Evolutionary conservation across 2,888 invertebrate species (phyloP).

Genomic region (Amitus sp.): DNA sequence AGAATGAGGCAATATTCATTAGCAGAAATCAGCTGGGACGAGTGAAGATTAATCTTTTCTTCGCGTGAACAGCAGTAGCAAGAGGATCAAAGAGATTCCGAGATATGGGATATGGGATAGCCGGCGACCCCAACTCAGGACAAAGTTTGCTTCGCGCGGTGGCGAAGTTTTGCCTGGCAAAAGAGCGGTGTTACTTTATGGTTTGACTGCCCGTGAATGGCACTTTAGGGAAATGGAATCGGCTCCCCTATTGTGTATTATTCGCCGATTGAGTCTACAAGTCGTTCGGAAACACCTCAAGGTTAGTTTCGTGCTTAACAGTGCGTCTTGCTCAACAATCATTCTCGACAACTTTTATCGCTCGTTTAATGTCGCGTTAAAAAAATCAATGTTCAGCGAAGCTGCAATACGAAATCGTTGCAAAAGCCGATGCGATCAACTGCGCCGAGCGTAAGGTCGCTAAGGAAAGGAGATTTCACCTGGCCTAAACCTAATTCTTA

Average conservation of each 20-base stretch:
- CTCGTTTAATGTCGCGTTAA: not conserved
- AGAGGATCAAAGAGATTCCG: not conserved
- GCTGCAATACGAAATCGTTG: not conserved
- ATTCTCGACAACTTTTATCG: slow-evolving; percentile 9
- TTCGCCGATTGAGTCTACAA: slow-evolving; percentile 55
- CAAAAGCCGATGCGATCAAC: not conserved
- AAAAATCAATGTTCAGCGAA: slow-evolving; percentile 32
- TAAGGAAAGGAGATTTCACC: slow-evolving; percentile 7
- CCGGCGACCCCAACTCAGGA: slow-evolving; percentile 15
- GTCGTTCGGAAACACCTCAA: slow-evolving; percentile 26
- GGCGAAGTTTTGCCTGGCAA: slow-evolving; percentile 34
- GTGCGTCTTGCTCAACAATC: slow-evolving; percentile 12
- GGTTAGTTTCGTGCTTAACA: slow-evolving; percentile 32
- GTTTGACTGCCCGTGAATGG: slow-evolving; percentile 63
- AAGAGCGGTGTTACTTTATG: slow-evolving; percentile 53
- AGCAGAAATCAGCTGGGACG: too few species aligned
- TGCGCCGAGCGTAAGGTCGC: too few species aligned
- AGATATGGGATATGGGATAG: slow-evolving; percentile 7
- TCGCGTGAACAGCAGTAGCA: too few species aligned
- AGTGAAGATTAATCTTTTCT: too few species aligned
- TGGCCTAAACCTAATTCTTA: slow-evolving; percentile 28
- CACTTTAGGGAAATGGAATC: slow-evolving; percentile 63
- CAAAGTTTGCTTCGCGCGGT: slow-evolving; percentile 32
- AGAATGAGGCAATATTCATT: too few species aligned
- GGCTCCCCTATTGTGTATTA: slow-evolving; percentile 54